These are phyloP conservation scores for Copidosoma aretas DNA, from an alignment of 2,888 invertebrate species.

Conservation along the genomic window DNA sequence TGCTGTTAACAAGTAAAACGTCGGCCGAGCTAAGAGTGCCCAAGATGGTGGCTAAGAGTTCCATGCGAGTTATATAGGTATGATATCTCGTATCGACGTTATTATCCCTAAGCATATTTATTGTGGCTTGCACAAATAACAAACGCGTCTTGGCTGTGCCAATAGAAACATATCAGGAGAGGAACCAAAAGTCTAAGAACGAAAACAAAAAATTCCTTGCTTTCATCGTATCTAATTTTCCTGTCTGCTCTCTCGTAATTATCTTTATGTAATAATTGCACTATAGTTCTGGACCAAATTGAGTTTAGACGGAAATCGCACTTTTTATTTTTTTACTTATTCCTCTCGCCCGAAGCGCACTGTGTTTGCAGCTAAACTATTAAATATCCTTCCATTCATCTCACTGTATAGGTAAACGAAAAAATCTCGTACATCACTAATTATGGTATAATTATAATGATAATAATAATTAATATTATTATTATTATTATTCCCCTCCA, in stretches of 20 bases:
- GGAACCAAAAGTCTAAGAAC: neutral
- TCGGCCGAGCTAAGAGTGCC: conserved; percentile 15
- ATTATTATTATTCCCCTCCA: conserved; percentile 16
- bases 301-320: conserved; percentile 19
- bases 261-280: conserved; percentile 24
- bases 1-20: neutral
- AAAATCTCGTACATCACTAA: too few relatives aligned
- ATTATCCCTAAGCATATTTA: conserved; percentile 40
- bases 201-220: conserved; percentile 5
- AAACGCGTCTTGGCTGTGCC: conserved; percentile 17
- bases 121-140: conserved; percentile 39
- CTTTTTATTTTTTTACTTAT: neutral
- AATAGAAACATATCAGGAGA: conserved; percentile 7
- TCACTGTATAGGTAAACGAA: too few relatives aligned
- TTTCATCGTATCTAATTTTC: conserved; percentile 11
- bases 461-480: neutral
- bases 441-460: too few relatives aligned
- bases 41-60: conserved; percentile 6
- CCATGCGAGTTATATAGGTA: too few relatives aligned
- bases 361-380: too few relatives aligned
- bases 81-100: conserved; percentile 39
- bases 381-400: too few relatives aligned
- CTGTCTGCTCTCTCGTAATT: conserved; percentile 7
- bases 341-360: too few relatives aligned
- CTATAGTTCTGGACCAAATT: conserved; percentile 33